phyloP scores from a whole-genome alignment of 53 echinoderm and acorn worm species.

The Stichopus horrens region DNA sequence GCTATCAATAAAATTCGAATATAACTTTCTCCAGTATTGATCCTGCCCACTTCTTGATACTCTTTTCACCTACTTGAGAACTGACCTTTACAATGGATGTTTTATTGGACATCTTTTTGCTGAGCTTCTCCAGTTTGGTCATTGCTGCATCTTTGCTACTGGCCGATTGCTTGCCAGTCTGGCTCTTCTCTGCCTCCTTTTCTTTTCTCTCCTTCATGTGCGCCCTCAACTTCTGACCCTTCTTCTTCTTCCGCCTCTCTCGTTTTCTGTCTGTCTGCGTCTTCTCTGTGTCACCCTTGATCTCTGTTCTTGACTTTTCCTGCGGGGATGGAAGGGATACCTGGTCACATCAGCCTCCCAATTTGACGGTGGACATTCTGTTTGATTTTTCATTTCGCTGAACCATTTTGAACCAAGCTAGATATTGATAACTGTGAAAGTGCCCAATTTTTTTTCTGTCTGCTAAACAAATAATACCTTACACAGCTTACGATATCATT shows the following conservation, averaged over 20 bases:
- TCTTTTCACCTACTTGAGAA: background rate
- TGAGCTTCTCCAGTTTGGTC: constrained; percentile 75
- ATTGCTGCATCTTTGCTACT: constrained; percentile 74
- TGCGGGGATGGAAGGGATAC: background rate
- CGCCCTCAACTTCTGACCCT: constrained; percentile 63
- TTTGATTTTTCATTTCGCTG: too few species aligned
- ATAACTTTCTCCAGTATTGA: too few species aligned
- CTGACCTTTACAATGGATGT: constrained; percentile 87
- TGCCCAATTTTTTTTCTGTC: too few species aligned
- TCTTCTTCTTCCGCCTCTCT: constrained; percentile 78
- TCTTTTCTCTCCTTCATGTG: constrained; percentile 61
- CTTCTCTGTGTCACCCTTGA: constrained; percentile 83
- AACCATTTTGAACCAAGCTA: too few species aligned
- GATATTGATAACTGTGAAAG: too few species aligned
- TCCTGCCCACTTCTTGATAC: too few species aligned
- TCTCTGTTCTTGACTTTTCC: constrained; percentile 75
- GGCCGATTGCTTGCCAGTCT: constrained; percentile 61
- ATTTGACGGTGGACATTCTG: too few species aligned
- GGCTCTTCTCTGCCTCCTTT: constrained; percentile 60
- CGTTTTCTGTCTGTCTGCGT: constrained; percentile 71
- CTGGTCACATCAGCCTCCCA: too few species aligned
- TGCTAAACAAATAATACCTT: too few species aligned
- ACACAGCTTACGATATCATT: too few species aligned
- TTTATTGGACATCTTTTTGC: constrained; percentile 68
- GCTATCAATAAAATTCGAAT: too few species aligned